Evolutionary conservation across 2,113 vertebrate species (phyloP).

Genomic region (Lucifuga dentata): DNA sequence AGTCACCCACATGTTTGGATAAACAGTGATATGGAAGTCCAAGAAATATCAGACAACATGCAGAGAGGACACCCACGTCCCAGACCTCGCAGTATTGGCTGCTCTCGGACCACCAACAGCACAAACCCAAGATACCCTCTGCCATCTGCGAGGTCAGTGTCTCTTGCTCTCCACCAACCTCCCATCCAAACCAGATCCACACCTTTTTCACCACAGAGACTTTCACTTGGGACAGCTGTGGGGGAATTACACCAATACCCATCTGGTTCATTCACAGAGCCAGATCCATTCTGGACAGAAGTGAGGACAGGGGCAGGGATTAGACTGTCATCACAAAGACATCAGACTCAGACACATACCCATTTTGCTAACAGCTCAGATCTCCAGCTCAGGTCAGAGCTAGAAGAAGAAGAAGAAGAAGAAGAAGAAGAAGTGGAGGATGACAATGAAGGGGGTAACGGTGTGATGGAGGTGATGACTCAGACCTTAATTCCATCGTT

Average conservation of each 20-base stretch:
- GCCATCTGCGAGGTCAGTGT: neutral
- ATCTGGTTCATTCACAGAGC: constrained; percentile 23
- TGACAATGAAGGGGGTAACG: constrained; percentile 80
- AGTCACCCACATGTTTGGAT: constrained; percentile 51
- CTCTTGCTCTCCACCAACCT: constrained; percentile 16
- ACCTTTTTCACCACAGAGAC: constrained; percentile 35
- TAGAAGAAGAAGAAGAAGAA: constrained; percentile 46
- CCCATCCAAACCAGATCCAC: constrained; percentile 28
- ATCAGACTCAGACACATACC: constrained; percentile 6
- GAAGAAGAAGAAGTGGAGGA: constrained; percentile 79
- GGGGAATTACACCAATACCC: constrained; percentile 17
- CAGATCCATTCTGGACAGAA: constrained; percentile 58
- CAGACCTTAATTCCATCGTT: constrained; percentile 26
- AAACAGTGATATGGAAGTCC: constrained; percentile 29
- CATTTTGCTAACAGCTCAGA: constrained; percentile 53
- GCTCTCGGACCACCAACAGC: constrained; percentile 3
- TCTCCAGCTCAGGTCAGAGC: too few species aligned
- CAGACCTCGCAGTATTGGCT: constrained; percentile 12
- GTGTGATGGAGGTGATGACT: constrained; percentile 42
- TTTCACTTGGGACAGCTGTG: constrained; percentile 21
- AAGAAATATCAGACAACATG: constrained; percentile 34
- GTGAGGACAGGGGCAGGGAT: constrained; percentile 29
- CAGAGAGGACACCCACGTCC: constrained; percentile 39
- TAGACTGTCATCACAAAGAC: constrained; percentile 3
- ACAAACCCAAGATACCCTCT: constrained; percentile 4